phyloP scores from a whole-genome alignment of 2,888 invertebrate genomes.

The Anodontia alba region DNA sequence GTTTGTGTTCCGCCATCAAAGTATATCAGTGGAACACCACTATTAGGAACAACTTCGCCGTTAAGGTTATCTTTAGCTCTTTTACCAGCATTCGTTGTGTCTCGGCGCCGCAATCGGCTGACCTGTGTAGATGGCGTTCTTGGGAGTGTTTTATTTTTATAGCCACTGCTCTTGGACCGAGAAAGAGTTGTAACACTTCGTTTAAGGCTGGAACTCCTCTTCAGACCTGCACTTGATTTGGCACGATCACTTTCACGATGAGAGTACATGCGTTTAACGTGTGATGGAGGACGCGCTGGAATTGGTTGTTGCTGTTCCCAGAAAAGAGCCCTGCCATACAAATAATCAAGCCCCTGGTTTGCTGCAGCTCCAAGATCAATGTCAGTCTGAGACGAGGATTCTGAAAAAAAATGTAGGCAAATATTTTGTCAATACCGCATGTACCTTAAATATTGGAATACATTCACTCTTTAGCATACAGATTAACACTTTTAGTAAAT shows the following conservation, averaged over 20 bases:
- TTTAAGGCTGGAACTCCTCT: slow-evolving; percentile 3
- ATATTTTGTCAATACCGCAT: too few relatives aligned
- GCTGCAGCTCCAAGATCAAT: slow-evolving; percentile 57
- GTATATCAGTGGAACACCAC: slow-evolving; percentile 19
- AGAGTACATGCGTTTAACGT: slow-evolving; percentile 53
- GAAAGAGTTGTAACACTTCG: slow-evolving; percentile 1
- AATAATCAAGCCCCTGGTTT: slow-evolving; percentile 63
- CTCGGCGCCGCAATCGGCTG: slow-evolving; percentile 44
- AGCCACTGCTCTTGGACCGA: not conserved
- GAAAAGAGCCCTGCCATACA: slow-evolving; percentile 70
- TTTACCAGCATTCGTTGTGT: slow-evolving; percentile 15
- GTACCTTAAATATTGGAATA: too few relatives aligned
- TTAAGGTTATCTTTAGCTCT: slow-evolving; percentile 36
- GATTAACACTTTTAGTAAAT: too few relatives aligned
- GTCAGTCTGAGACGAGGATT: slow-evolving; percentile 60
- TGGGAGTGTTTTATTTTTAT: slow-evolving; percentile 27
- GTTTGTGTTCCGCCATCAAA: slow-evolving; percentile 61
- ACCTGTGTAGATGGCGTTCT: slow-evolving; percentile 57
- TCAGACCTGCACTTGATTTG: not conserved
- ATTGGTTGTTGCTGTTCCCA: slow-evolving; percentile 70
- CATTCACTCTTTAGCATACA: too few relatives aligned
- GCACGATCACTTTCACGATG: not conserved
- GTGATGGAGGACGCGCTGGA: slow-evolving; percentile 60
- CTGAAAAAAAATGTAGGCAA: slow-evolving; percentile 54
- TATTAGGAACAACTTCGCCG: slow-evolving; percentile 1